phyloP scores from a whole-genome alignment of 2,113 vertebrate genomes.

The Pseudolaguvia tuberculata region DNA sequence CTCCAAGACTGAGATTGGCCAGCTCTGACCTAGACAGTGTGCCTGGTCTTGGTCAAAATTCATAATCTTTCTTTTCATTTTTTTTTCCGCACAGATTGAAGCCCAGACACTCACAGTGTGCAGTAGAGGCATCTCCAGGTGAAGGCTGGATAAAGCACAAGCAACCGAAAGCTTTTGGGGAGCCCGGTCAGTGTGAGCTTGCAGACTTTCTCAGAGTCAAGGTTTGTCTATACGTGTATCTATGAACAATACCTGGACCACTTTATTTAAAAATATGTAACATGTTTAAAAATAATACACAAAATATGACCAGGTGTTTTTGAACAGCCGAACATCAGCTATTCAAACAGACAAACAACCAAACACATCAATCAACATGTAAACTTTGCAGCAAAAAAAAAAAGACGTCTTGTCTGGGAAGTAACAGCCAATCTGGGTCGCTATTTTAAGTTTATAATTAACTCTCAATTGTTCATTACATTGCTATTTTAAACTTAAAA shows the following conservation, averaged over 20 bases:
- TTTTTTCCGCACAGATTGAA: slow-evolving; percentile 68
- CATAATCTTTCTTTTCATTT: no score
- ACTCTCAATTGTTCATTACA: no score
- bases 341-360: no score
- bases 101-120: slow-evolving; percentile 68
- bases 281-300: not conserved
- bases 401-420: no score
- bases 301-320: not conserved
- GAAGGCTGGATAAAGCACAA: slow-evolving; percentile 76
- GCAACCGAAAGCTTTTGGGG: slow-evolving; percentile 70
- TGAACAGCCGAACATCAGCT: not conserved
- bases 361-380: no score
- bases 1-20: no score
- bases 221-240: slow-evolving; percentile 53
- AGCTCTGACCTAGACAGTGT: no score
- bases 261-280: not conserved
- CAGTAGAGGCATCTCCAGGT: slow-evolving; percentile 67
- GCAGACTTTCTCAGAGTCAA: slow-evolving; percentile 72
- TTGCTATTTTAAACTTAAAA: no score
- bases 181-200: slow-evolving; percentile 67
- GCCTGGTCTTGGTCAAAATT: no score
- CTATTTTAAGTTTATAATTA: no score
- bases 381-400: no score
- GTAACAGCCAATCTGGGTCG: no score
- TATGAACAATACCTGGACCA: not conserved